phyloP scores from a whole-genome alignment of 2,888 invertebrate species.

The Torymus aiolomorphi region DNA sequence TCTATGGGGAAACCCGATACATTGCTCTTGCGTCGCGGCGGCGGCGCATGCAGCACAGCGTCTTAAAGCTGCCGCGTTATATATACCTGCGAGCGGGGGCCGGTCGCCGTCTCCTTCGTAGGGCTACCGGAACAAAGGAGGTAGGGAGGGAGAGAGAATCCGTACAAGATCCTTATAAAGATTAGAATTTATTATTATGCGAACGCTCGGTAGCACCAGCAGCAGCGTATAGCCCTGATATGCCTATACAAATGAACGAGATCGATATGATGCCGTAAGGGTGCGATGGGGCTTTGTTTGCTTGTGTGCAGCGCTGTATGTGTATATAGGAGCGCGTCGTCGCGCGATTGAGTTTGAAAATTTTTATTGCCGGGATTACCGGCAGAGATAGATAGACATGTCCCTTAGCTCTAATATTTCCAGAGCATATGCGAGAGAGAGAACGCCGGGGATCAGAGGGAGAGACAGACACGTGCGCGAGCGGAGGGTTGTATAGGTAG shows the following conservation, averaged over 20 bases:
- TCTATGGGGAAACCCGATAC: constrained; percentile 60
- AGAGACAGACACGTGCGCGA: too few species aligned
- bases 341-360: constrained; percentile 39
- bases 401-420: constrained; percentile 35
- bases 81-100: constrained; percentile 9
- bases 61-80: too few species aligned
- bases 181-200: constrained; percentile 55
- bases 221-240: too few species aligned
- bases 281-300: background rate
- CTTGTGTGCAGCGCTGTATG: background rate
- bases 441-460: background rate
- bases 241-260: background rate
- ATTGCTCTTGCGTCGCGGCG: background rate
- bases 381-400: background rate
- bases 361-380: constrained; percentile 40
- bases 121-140: background rate
- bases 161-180: constrained; percentile 56
- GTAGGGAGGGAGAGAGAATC: constrained; percentile 52
- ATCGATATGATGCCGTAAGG: constrained; percentile 46
- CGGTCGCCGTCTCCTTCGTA: background rate
- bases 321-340: background rate
- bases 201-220: background rate
- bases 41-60: too few species aligned
- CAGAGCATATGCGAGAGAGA: constrained; percentile 5
- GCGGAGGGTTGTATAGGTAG: too few species aligned